These are phyloP conservation scores for Mythimna albipuncta DNA, from an alignment of 2,888 invertebrate genomes.

Conservation along the genomic window DNA sequence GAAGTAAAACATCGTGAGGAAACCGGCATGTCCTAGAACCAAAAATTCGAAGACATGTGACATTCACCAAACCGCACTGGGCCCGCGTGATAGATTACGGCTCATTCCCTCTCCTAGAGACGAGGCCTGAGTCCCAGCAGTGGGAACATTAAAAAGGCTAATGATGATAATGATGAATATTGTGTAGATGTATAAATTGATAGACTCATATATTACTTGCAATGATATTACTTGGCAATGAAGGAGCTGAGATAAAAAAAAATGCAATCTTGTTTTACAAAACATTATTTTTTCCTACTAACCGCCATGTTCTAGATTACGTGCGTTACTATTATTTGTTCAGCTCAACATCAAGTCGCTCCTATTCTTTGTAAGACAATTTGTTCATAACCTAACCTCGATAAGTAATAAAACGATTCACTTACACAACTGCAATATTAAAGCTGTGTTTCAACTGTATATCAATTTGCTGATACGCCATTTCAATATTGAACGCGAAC, in stretches of 20 bases:
- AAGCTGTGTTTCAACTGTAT: conserved; percentile 31
- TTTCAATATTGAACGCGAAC: conserved; percentile 28
- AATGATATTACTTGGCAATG: no score
- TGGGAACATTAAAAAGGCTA: no score
- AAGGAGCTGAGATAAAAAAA: background rate
- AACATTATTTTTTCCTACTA: conserved; percentile 4
- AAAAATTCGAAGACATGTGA: no score
- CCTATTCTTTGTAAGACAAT: conserved; percentile 39
- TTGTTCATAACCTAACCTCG: conserved; percentile 56
- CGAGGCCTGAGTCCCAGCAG: no score
- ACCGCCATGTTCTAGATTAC: conserved; percentile 29
- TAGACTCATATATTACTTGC: no score
- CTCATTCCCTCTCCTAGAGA: no score
- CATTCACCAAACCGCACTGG: no score
- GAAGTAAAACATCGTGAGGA: no score
- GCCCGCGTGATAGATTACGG: no score
- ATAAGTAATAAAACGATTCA: conserved; percentile 54
- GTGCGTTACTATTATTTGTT: conserved; percentile 36
- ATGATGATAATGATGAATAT: no score
- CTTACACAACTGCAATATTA: conserved; percentile 52
- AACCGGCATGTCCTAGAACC: no score
- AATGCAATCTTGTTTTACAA: conserved; percentile 8
- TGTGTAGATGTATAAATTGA: no score
- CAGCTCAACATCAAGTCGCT: conserved; percentile 17
- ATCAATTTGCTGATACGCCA: conserved; percentile 54